These are phyloP conservation scores for Entelurus aequoreus DNA, from an alignment of 2,113 vertebrate species.

Conservation along the genomic window DNA sequence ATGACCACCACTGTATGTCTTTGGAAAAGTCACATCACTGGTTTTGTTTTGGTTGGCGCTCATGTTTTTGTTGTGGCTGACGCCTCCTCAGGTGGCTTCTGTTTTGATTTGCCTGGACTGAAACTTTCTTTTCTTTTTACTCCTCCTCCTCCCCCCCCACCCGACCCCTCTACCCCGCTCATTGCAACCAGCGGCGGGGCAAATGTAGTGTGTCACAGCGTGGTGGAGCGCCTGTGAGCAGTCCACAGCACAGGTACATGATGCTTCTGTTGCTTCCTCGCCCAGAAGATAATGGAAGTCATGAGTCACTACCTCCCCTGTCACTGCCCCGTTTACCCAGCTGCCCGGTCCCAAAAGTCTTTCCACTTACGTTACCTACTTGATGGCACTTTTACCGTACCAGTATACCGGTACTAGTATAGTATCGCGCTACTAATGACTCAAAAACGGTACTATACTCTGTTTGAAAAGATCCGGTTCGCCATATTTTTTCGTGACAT, in stretches of 20 bases:
- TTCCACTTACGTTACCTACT: too few species aligned
- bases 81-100: conserved; percentile 81
- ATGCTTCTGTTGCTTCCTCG: conserved; percentile 93
- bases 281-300: conserved; percentile 92
- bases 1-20: too few species aligned
- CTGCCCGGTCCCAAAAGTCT: too few species aligned
- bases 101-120: conserved; percentile 98
- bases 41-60: conserved; percentile 42
- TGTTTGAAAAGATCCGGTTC: too few species aligned
- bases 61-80: conserved; percentile 44
- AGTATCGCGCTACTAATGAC: too few species aligned
- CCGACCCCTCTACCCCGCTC: conserved; percentile 79
- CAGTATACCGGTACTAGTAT: too few species aligned
- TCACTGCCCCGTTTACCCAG: too few species aligned
- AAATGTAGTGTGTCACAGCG: conserved; percentile 97
- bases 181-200: conserved; percentile 99
- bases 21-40: too few species aligned
- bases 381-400: too few species aligned
- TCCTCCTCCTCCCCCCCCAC: conserved; percentile 45
- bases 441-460: too few species aligned
- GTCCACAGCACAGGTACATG: conserved; percentile 96
- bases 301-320: conserved; percentile 27
- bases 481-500: too few species aligned
- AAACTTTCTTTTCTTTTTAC: conserved; percentile 98
- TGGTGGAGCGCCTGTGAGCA: conserved; percentile 97